These are phyloP conservation scores for Maniola jurtina DNA, from an alignment of 1,140 invertebrate genomes.

Conservation along the genomic window DNA sequence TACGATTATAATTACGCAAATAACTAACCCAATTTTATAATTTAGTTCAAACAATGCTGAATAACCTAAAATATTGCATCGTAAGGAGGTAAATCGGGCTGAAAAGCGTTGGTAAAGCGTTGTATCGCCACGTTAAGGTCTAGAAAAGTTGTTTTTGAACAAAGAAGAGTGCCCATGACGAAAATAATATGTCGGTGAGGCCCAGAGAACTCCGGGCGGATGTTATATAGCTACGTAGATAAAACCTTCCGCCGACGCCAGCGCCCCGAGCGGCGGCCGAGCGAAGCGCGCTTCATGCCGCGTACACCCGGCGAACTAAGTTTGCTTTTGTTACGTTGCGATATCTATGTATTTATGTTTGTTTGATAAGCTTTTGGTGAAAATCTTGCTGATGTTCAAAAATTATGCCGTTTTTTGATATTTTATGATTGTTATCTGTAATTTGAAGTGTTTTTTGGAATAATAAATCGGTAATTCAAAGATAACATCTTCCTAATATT, in stretches of 20 bases:
- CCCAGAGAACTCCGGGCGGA: slow-evolving; percentile 72
- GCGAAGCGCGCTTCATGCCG: slow-evolving; percentile 68
- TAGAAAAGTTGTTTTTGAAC: slow-evolving; percentile 73
- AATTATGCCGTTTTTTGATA: background rate
- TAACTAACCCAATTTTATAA: slow-evolving; percentile 42
- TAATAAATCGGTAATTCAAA: no score
- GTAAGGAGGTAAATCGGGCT: slow-evolving; percentile 26
- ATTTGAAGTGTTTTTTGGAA: background rate
- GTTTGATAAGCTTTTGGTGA: slow-evolving; percentile 9
- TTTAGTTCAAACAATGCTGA: slow-evolving; percentile 26
- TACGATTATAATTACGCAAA: slow-evolving; percentile 39
- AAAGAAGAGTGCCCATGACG: slow-evolving; percentile 60
- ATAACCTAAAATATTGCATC: slow-evolving; percentile 18
- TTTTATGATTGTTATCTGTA: background rate
- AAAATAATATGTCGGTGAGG: slow-evolving; percentile 71
- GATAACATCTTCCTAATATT: no score
- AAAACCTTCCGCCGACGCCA: slow-evolving; percentile 74
- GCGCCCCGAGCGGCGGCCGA: slow-evolving; percentile 63
- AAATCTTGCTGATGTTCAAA: background rate
- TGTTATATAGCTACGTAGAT: slow-evolving; percentile 77
- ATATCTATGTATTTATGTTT: slow-evolving; percentile 33
- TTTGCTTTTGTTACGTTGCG: slow-evolving; percentile 30
- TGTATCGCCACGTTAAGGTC: slow-evolving; percentile 46
- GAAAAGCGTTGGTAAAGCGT: slow-evolving; percentile 57
- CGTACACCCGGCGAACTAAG: slow-evolving; percentile 54